Evolutionary conservation across 2,113 vertebrate species (phyloP), one percentile per base, ranked within the genome.

Genomic region (Ceyx cyanopectus): DNA sequence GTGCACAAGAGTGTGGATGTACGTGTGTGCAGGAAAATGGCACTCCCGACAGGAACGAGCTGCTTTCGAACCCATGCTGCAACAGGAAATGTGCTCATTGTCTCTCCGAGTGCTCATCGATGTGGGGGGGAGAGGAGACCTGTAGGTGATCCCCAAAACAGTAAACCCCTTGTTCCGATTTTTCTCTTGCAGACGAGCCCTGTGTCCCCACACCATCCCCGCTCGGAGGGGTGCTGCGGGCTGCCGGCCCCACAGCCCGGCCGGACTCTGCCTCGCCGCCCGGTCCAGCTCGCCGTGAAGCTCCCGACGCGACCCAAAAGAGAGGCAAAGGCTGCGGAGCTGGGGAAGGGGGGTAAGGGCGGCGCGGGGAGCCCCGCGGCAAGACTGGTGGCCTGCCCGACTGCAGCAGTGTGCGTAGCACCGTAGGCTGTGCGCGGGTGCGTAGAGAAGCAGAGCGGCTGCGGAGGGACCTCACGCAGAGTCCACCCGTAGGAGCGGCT

Each of bases 1-100:
- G 6, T 3, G 15, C 57, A 0, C 4, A 12, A 15, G 3, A 7
- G 23, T 7, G 18, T 6, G 16, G 18, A 3, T 3, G 43, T 34
- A 30, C 7, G 6, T 12, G 14, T 15, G 46, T 5, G 65, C 32
- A 4, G 41, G 32, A 19, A 53, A 51, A n/a, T 0, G 22, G 7
- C 32, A 23, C 48, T 23, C 41, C 23, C 12, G 65, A 13, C 34
- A 12, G 32, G 18, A 32, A 15, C 8, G 12, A 24, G 6, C 20
- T 57, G 24, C 22, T 29, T 37, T 58, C 13, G 6, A 20, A 48
- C 32, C 68, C 24, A 2, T 4, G 13, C 45, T 19, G 60, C 6
- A 3, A 4, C 56, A 20, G 5, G 14, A 43, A 29, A 43, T 1
- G 3, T 1, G 5, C 32, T 62, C 17, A 1, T 18, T 15, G 23